Evolutionary conservation across 2,888 invertebrate genomes (phyloP).

Genomic region (Cataglyphis rosenhaueri): DNA sequence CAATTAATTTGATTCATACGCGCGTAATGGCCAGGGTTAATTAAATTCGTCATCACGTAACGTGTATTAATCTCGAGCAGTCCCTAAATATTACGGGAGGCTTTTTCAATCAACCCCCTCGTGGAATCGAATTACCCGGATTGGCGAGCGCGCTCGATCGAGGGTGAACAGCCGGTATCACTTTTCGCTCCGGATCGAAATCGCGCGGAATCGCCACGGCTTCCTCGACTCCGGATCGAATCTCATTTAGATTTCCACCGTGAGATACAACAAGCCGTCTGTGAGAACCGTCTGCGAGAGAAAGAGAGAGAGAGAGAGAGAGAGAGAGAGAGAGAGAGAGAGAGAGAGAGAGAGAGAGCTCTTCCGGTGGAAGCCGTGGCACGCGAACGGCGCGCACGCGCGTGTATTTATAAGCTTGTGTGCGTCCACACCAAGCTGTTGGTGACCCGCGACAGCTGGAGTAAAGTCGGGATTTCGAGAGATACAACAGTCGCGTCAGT

Average conservation of each 20-base stretch:
- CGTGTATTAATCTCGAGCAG: slow-evolving; percentile 4
- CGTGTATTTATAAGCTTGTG: slow-evolving; percentile 10
- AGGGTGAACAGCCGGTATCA: slow-evolving; percentile 65
- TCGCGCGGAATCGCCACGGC: slow-evolving; percentile 71
- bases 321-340: neutral
- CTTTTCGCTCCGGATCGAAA: slow-evolving; percentile 76
- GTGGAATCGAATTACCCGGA: slow-evolving; percentile 47
- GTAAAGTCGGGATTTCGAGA: slow-evolving; percentile 31
- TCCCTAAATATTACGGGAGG: neutral
- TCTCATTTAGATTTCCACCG: slow-evolving; percentile 80
- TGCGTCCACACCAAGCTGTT: neutral
- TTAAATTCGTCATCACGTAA: slow-evolving; percentile 12
- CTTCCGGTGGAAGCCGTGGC: slow-evolving; percentile 57
- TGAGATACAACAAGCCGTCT: slow-evolving; percentile 68
- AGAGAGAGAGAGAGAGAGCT: neutral
- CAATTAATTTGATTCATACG: slow-evolving; percentile 27
- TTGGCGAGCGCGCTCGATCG: slow-evolving; percentile 29
- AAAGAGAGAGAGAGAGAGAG: neutral
- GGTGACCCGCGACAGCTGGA: slow-evolving; percentile 27
- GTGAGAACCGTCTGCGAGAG: neutral
- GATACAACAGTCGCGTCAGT: slow-evolving; percentile 41
- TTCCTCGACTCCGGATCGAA: slow-evolving; percentile 76
- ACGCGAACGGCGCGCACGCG: slow-evolving; percentile 61
- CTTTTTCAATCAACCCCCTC: slow-evolving; percentile 33
- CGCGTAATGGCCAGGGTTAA: slow-evolving; percentile 23